These are phyloP conservation scores for Aleadryas rufinucha DNA, from an alignment of 2,113 vertebrate species.

Conservation along the genomic window DNA sequence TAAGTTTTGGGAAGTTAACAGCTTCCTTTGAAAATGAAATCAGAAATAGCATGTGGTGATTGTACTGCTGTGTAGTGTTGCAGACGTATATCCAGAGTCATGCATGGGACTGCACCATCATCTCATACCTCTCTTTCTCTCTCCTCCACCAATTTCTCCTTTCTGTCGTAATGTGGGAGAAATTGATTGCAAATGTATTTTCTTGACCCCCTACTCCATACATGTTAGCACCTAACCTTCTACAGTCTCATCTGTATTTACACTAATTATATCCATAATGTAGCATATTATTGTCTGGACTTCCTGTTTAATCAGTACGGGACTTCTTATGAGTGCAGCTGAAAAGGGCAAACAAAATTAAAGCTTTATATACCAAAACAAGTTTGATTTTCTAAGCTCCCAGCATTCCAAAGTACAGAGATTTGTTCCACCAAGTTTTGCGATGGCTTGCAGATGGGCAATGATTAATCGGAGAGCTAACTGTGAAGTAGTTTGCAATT, in stretches of 20 bases:
- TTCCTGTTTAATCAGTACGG: slow-evolving; percentile 82
- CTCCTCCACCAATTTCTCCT: not conserved
- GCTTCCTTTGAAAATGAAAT: slow-evolving; percentile 10
- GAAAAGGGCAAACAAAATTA: slow-evolving; percentile 86
- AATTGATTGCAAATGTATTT: slow-evolving; percentile 78
- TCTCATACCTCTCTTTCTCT: not conserved
- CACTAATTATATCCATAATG: slow-evolving; percentile 85
- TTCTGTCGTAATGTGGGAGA: slow-evolving; percentile 61
- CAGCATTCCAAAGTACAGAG: slow-evolving; percentile 89
- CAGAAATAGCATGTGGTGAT: not conserved
- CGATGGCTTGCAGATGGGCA: slow-evolving; percentile 97
- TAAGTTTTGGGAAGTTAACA: slow-evolving; percentile 13
- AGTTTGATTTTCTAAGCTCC: slow-evolving; percentile 88
- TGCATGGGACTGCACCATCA: not conserved
- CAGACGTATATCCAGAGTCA: slow-evolving; percentile 14
- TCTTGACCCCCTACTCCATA: slow-evolving; percentile 72
- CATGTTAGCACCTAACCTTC: slow-evolving; percentile 75
- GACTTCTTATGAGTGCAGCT: slow-evolving; percentile 81
- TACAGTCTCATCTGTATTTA: slow-evolving; percentile 78
- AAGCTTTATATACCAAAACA: slow-evolving; percentile 87
- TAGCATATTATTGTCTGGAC: slow-evolving; percentile 83
- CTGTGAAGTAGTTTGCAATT: slow-evolving; percentile 99
- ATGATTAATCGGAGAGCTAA: slow-evolving; percentile 99
- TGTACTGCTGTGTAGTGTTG: not conserved
- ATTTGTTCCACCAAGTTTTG: slow-evolving; percentile 97